Evolutionary conservation across 1,140 invertebrate genomes (phyloP), one percentile per base, ranked within the genome.

Genomic region (Drosophila teissieri): DNA sequence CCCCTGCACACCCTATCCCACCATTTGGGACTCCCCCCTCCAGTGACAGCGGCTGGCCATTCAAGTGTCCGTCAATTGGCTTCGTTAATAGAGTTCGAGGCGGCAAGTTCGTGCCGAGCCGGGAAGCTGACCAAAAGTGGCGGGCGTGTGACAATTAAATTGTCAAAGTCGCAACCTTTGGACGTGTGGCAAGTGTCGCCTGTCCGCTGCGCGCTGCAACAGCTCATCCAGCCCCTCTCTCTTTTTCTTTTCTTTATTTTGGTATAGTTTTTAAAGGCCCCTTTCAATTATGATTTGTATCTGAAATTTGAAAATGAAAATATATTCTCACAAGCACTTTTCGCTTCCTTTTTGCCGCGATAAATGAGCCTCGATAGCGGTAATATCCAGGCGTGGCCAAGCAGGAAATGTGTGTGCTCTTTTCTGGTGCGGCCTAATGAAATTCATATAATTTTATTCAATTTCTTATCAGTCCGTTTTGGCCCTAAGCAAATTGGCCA

Each of bases 81-180:
- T 63, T 89, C 83, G 84, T 86, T 86, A 86, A 86, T 86, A 89
- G 83, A 86, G 79, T 86, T 86, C 84, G 70, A 76, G 75, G 72
- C 61, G 78, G 67, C 78, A 44, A 60, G 72, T 80, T 76, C 70
- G 80, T 78, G 80, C 68, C 27, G 19, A 1, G 36, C 19, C 37
- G 19, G 46, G 55, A 17, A 12, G 48, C 58, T 83, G 75, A 78
- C 84, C 85, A 89, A 89, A 89, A 79, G 83, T 81, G 83, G 84
- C 84, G 84, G 84, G 84, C 80, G 84, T 89, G 84, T 89, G 84
- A 89, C 84, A 89, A 89, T 89, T 89, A 89, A 89, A 89, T 89
- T 89, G 84, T 89, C 84, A 89, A 74, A 57, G 52, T 60, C 49
- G 76, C 76, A 65, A 80, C 78, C 82, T 80, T 79, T 79, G 63